Evolutionary conservation across 2,888 invertebrate species (phyloP).

Genomic region (Tenthredo livida): DNA sequence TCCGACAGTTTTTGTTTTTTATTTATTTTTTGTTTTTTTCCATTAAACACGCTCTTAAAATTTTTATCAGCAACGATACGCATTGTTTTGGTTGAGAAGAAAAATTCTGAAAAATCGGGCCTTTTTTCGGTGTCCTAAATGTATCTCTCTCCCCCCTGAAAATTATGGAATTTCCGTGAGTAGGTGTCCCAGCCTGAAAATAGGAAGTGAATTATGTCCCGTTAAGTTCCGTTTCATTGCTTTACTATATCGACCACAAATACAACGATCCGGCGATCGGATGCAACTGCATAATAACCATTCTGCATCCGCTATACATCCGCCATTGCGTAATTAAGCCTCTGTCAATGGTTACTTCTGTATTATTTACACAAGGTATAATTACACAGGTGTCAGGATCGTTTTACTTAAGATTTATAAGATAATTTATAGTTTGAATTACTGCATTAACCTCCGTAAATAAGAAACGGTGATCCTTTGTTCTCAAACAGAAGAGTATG

Average conservation of each 20-base stretch:
- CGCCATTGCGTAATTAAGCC: conserved; percentile 35
- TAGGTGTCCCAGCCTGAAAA: not conserved
- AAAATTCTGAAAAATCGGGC: no score
- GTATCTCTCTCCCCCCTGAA: no score
- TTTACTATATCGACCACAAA: not conserved
- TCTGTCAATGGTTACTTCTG: conserved; percentile 13
- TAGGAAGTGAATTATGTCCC: not conserved
- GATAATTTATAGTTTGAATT: conserved; percentile 33
- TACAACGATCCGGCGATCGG: conserved; percentile 2
- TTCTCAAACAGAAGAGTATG: not conserved
- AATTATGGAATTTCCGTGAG: not conserved
- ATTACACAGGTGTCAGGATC: conserved; percentile 24
- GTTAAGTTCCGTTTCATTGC: conserved; percentile 9
- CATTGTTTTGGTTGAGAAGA: no score
- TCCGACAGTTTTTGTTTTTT: no score
- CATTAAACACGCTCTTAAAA: no score
- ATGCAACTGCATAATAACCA: conserved; percentile 37
- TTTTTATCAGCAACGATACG: no score
- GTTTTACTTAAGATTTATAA: conserved; percentile 39
- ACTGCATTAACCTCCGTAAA: not conserved
- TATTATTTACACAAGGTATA: not conserved
- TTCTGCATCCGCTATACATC: conserved; percentile 19
- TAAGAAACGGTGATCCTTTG: conserved; percentile 11
- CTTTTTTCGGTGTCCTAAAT: no score
- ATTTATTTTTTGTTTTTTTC: no score